Percentiles rank a stretch among this genome's conserved stretches.
Conservation (phyloP, 2,797 vertebrate genomes). For the Pelodytes ibericus region DNA sequence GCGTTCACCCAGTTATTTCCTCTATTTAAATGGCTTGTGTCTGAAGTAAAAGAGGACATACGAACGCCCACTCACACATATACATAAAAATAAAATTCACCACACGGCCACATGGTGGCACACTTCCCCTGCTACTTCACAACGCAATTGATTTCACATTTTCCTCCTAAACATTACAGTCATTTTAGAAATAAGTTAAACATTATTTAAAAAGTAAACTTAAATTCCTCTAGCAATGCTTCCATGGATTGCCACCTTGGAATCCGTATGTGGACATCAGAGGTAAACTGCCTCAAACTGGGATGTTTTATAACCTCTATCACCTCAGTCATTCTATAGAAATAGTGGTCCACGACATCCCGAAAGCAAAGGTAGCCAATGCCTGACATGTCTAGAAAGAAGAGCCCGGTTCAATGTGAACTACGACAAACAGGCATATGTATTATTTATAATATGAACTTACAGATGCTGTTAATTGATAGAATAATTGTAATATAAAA, state of each 20-base stretch:
- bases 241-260: too few species aligned
- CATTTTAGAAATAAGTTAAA: constrained; percentile 59
- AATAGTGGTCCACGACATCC: too few species aligned
- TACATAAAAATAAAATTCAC: not conserved
- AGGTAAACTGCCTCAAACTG: too few species aligned
- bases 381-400: too few species aligned
- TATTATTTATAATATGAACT: not conserved
- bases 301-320: too few species aligned
- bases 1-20: not conserved
- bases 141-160: constrained; percentile 54
- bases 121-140: constrained; percentile 60
- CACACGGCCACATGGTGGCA: constrained; percentile 72
- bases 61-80: not conserved
- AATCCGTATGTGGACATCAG: too few species aligned
- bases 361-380: too few species aligned
- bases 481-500: not conserved
- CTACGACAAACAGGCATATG: not conserved
- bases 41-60: not conserved
- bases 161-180: constrained; percentile 57
- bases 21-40: not conserved
- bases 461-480: not conserved
- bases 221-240: not conserved
- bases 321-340: too few species aligned
- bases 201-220: constrained; percentile 60
- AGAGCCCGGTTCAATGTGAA: not conserved